Evolutionary conservation across 2,113 vertebrate species (phyloP).

Genomic region (Bujurquina vittata): DNA sequence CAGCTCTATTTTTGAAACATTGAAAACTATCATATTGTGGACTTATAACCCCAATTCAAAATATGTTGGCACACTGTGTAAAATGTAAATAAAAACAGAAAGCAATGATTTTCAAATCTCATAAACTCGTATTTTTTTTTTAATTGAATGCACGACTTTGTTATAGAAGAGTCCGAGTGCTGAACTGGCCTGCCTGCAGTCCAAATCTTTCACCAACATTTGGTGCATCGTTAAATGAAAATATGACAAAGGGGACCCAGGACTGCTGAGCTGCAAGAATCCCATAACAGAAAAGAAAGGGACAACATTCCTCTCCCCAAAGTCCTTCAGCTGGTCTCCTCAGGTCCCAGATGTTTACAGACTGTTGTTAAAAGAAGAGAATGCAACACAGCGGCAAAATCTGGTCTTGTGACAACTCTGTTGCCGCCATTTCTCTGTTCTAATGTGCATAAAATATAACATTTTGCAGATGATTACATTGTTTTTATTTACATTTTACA

Average conservation of each 20-base stretch:
- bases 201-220: background rate
- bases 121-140: background rate
- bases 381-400: background rate
- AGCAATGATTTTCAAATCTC: background rate
- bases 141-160: background rate
- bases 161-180: background rate
- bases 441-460: background rate
- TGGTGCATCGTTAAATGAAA: background rate
- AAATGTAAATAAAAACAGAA: too few relatives aligned
- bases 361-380: background rate
- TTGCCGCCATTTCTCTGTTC: background rate
- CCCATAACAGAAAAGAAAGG: too few relatives aligned
- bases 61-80: background rate
- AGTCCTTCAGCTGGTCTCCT: too few relatives aligned
- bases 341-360: background rate
- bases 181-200: background rate
- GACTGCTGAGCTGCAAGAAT: background rate
- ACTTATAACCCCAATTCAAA: background rate
- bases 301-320: too few relatives aligned
- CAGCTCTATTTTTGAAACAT: background rate
- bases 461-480: background rate
- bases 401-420: too few relatives aligned
- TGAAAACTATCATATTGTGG: background rate
- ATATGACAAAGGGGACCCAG: background rate
- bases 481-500: background rate